Conservation (phyloP, 2,797 vertebrate species). For the Gambusia yucatana region DNA sequence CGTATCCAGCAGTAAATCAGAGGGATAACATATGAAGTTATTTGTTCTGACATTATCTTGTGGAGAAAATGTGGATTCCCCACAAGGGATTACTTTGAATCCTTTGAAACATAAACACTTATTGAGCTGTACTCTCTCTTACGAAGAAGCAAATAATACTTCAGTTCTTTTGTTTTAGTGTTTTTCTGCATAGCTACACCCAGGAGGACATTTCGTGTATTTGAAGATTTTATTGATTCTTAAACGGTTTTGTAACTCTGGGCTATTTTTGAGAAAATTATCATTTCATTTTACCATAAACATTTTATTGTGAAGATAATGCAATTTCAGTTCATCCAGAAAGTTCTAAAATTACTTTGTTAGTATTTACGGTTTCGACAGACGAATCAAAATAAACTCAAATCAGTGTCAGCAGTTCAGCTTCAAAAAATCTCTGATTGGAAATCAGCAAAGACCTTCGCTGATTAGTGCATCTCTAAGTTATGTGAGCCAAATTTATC, state of each 20-base stretch:
- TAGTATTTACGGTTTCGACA: not conserved
- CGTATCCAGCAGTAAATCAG: not conserved
- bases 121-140: not conserved
- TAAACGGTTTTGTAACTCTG: not conserved
- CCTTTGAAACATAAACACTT: not conserved
- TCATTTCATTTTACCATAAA: not conserved
- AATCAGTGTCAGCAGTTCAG: constrained; percentile 2
- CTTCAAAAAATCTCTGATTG: not conserved
- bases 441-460: not conserved
- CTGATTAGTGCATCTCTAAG: not conserved
- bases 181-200: not conserved
- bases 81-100: not conserved
- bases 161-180: not conserved
- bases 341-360: not conserved
- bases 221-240: not conserved
- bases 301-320: not conserved
- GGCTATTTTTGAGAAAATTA: not conserved
- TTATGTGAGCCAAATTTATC: not conserved
- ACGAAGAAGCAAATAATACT: not conserved
- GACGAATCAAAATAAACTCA: not conserved
- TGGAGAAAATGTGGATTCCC: no score
- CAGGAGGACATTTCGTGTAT: not conserved
- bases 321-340: not conserved
- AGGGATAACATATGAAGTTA: not conserved
- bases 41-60: not conserved